Evolutionary conservation across 2,113 vertebrate genomes (phyloP), one percentile per base, ranked within the genome.

Genomic region (Oryzias melastigma): DNA sequence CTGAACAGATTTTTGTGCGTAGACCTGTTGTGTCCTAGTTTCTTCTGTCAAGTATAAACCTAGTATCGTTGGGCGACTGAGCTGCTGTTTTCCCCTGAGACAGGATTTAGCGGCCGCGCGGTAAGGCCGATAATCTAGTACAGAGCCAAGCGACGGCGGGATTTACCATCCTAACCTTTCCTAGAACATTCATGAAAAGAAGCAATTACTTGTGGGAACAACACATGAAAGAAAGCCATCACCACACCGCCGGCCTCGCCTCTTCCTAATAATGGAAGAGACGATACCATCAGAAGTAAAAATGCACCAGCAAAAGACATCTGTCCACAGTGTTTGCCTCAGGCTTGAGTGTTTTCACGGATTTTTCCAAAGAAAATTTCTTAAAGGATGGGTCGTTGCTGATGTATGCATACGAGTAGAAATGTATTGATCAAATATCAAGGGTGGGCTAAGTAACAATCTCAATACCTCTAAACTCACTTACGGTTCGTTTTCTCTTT

Each of bases 161-260:
- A 68, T 81, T 78, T 68, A 73, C 50, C 57, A 54, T 47, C 71
- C 57, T 77, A 77, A 80, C 65, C 76, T 83, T 86, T 78, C 19
- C 41, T 63, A 62, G 59, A 51, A 80, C 77, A 85, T 55, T 71
- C 77, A 78, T 83, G 77, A 88, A 90, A 77, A 81, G 85, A 91
- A 90, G 85, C 87, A 88, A 91, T 91, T 92, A 91, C 86, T 90
- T 85, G 85, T 85, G 85, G 81, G 74, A 78, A 86, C 77, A 86
- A 84, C 75, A 65, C 75, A 85, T 82, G 79, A 90, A 82, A 84
- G 74, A 83, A 62, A 83, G 60, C 65, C 73, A 71, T 77, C 48
- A 27, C 62, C 51, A 58, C 81, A 67, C 63, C 54, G 79, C 58
- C 47, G 70, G 50, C 51, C 62, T 64, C 44, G 47, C 61, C 63